Percentiles rank a stretch among this genome's conserved stretches.
phyloP scores from a whole-genome alignment of 2,113 vertebrate genomes.

The Nibea albiflora region DNA sequence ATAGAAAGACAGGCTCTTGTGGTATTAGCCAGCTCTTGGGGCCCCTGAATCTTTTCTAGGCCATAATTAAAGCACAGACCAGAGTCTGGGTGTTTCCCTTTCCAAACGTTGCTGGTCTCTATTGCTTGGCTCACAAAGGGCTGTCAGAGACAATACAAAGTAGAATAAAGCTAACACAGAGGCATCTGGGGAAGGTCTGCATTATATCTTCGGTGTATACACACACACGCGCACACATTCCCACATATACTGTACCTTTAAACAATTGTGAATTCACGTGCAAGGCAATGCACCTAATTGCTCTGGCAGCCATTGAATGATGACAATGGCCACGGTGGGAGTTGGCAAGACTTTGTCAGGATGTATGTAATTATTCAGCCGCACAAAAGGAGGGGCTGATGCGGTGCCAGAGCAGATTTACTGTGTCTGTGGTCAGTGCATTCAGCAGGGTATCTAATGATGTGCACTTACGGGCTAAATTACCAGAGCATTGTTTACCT shows the following conservation, averaged over 20 bases:
- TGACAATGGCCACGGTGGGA: slow-evolving; percentile 68
- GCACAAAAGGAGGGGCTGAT: slow-evolving; percentile 59
- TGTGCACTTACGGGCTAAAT: slow-evolving; percentile 72
- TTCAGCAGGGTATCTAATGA: slow-evolving; percentile 72
- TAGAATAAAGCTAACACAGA: slow-evolving; percentile 33
- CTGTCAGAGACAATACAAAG: slow-evolving; percentile 45
- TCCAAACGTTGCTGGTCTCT: slow-evolving; percentile 28
- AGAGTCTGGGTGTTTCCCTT: slow-evolving; percentile 22
- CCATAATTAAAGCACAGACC: slow-evolving; percentile 50
- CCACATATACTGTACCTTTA: slow-evolving; percentile 37
- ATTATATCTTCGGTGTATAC: slow-evolving; percentile 31
- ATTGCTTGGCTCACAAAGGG: slow-evolving; percentile 37
- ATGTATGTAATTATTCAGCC: slow-evolving; percentile 73
- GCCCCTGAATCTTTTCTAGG: slow-evolving; percentile 21
- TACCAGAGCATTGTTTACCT: slow-evolving; percentile 75
- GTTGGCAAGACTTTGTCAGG: slow-evolving; percentile 63
- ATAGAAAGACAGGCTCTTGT: slow-evolving; percentile 32
- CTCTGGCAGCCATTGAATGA: slow-evolving; percentile 71
- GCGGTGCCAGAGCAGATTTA: slow-evolving; percentile 73
- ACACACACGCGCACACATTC: not conserved
- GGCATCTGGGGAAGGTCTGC: slow-evolving; percentile 51
- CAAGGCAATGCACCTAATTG: slow-evolving; percentile 62
- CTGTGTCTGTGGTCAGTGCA: slow-evolving; percentile 60
- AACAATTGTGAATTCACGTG: slow-evolving; percentile 20
- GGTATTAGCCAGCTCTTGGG: slow-evolving; percentile 26